phyloP scores from a whole-genome alignment of 2,888 invertebrate species.

The Buathra laborator region DNA sequence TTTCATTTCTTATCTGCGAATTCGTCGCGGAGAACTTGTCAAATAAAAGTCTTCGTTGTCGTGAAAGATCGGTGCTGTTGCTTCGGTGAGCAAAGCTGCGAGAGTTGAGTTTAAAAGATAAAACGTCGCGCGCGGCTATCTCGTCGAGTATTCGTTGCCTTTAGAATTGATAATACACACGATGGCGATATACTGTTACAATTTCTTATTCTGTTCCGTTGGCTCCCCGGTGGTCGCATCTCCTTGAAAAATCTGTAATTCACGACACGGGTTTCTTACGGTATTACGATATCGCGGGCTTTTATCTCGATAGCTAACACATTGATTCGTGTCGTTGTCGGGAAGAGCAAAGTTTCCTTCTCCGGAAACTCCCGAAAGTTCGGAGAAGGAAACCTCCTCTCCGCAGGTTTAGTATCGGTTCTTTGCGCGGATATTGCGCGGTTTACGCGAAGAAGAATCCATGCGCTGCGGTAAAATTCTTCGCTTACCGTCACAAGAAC shows the following conservation, averaged over 20 bases:
- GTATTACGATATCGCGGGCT: neutral
- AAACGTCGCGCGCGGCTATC: conserved; percentile 18
- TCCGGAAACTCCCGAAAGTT: too few relatives aligned
- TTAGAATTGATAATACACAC: conserved; percentile 41
- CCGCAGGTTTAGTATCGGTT: too few relatives aligned
- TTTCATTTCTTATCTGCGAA: conserved; percentile 15
- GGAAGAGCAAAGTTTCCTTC: too few relatives aligned
- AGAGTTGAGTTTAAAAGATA: neutral
- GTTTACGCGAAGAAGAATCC: too few relatives aligned
- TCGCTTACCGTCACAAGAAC: neutral
- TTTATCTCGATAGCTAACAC: neutral
- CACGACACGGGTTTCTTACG: neutral
- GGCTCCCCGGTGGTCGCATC: neutral
- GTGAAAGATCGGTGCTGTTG: neutral
- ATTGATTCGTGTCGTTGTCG: neutral
- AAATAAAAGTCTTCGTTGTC: conserved; percentile 6
- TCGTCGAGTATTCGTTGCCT: neutral
- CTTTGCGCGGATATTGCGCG: too few relatives aligned
- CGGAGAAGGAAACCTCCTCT: too few relatives aligned
- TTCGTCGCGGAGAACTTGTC: conserved; percentile 8
- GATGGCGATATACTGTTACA: neutral
- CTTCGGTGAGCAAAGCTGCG: neutral
- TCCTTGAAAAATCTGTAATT: neutral
- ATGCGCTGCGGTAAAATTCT: neutral
- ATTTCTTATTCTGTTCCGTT: neutral